These are phyloP conservation scores for Lytechinus variegatus DNA, from an alignment of 35 echinoderm and acorn worm genomes.

Conservation along the genomic window DNA sequence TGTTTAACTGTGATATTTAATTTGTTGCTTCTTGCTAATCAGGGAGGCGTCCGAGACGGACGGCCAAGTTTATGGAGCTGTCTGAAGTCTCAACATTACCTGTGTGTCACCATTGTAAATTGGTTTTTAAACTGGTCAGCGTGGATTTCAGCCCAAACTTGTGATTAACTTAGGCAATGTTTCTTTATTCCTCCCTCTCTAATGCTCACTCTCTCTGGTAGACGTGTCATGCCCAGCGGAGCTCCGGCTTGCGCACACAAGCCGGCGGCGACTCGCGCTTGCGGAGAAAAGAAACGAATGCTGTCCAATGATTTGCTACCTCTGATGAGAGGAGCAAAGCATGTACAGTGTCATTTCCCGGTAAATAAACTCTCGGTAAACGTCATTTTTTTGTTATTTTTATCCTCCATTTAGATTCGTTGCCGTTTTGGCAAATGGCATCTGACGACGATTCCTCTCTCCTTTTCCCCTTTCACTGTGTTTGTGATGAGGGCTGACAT, in stretches of 20 bases:
- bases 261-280: conserved; percentile 22
- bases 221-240: conserved; percentile 8
- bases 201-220: neutral
- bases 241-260: conserved; percentile 23
- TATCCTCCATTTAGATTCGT: conserved; percentile 27
- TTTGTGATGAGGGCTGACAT: neutral
- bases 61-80: conserved; percentile 29
- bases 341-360: conserved; percentile 42
- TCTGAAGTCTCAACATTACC: conserved; percentile 12
- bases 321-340: neutral
- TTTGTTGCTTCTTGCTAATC: conserved; percentile 40
- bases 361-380: conserved; percentile 42
- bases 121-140: conserved; percentile 42
- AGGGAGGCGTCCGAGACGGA: conserved; percentile 9
- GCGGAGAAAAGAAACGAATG: conserved; percentile 16
- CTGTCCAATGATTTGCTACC: conserved; percentile 16
- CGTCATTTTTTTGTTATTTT: conserved; percentile 18
- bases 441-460: neutral
- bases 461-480: neutral
- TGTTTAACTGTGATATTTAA: conserved; percentile 35
- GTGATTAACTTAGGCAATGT: neutral
- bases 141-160: conserved; percentile 30
- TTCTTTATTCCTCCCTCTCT: neutral
- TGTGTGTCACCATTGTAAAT: conserved; percentile 46
- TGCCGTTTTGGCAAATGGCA: neutral